Conservation (phyloP, 2,797 vertebrate genomes). For the Galago senegalensis region DNA sequence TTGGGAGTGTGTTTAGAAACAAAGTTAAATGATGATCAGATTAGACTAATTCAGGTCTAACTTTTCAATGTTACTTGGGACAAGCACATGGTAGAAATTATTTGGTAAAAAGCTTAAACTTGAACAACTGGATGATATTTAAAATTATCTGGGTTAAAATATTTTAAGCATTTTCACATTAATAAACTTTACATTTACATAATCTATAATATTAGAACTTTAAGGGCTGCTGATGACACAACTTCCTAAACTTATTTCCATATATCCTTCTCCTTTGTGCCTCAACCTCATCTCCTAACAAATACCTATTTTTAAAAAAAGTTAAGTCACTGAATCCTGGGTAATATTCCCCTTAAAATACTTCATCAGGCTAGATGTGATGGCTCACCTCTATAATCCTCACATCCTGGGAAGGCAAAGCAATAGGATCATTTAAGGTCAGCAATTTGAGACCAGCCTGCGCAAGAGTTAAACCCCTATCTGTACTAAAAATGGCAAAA, state of each 20-base stretch:
- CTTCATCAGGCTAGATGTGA: too few species aligned
- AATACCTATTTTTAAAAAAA: not conserved
- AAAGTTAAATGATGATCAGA: slow-evolving; percentile 3
- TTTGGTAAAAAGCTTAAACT: not conserved
- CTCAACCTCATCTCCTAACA: not conserved
- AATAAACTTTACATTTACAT: slow-evolving; percentile 19
- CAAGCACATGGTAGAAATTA: not conserved
- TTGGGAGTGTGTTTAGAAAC: not conserved
- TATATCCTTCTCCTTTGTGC: not conserved
- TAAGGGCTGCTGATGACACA: not conserved
- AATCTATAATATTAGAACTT: not conserved
- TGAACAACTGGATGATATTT: slow-evolving; percentile 21
- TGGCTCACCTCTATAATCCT: too few species aligned
- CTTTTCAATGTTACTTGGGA: not conserved
- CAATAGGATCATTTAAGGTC: too few species aligned
- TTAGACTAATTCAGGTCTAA: not conserved
- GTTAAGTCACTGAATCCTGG: not conserved
- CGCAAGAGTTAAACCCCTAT: too few species aligned
- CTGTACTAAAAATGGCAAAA: too few species aligned
- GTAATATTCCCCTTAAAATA: not conserved
- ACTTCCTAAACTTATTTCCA: not conserved
- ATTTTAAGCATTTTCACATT: not conserved
- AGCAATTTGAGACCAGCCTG: too few species aligned
- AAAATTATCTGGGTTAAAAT: not conserved
- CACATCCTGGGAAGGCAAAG: too few species aligned